Evolutionary conservation across 37 sponge, comb jelly and placozoan genomes (phyloP).

Genomic region (Tethya wilhelma): DNA sequence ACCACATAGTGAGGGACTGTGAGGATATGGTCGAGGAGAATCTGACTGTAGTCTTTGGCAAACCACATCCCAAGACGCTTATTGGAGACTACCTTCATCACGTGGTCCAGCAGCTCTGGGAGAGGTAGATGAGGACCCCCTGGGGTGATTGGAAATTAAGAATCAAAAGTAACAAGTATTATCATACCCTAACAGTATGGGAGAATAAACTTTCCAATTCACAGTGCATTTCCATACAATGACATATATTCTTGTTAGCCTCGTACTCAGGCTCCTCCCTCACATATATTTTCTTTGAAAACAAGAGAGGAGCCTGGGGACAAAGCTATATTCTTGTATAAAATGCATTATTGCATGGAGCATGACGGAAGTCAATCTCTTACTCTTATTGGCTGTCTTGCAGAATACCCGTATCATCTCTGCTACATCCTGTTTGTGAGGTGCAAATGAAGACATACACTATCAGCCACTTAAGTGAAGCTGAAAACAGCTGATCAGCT

Average conservation of each 20-base stretch:
- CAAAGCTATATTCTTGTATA: too few relatives aligned
- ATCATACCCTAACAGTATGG: too few relatives aligned
- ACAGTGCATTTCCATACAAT: too few relatives aligned
- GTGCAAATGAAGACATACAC: background rate
- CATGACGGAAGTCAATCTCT: background rate
- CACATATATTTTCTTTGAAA: too few relatives aligned
- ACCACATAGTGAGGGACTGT: slow-evolving; percentile 32
- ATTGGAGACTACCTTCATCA: slow-evolving; percentile 6
- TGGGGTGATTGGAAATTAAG: too few relatives aligned
- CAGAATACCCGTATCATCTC: slow-evolving; percentile 29
- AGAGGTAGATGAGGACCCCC: slow-evolving; percentile 36
- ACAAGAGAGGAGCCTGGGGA: background rate
- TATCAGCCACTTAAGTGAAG: background rate
- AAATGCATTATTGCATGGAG: too few relatives aligned
- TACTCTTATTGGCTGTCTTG: slow-evolving; percentile 36
- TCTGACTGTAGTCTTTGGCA: slow-evolving; percentile 40
- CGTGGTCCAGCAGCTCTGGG: slow-evolving; percentile 27
- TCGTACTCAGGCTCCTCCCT: too few relatives aligned
- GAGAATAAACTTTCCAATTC: too few relatives aligned
- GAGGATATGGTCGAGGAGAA: slow-evolving; percentile 34
- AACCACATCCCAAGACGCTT: slow-evolving; percentile 29
- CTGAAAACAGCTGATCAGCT: too few relatives aligned
- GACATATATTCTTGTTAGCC: too few relatives aligned
- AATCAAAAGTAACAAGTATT: too few relatives aligned
- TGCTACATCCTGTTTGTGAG: slow-evolving; percentile 26